These are phyloP conservation scores for Coenonympha arcania DNA, from an alignment of 2,888 invertebrate genomes.

Conservation along the genomic window DNA sequence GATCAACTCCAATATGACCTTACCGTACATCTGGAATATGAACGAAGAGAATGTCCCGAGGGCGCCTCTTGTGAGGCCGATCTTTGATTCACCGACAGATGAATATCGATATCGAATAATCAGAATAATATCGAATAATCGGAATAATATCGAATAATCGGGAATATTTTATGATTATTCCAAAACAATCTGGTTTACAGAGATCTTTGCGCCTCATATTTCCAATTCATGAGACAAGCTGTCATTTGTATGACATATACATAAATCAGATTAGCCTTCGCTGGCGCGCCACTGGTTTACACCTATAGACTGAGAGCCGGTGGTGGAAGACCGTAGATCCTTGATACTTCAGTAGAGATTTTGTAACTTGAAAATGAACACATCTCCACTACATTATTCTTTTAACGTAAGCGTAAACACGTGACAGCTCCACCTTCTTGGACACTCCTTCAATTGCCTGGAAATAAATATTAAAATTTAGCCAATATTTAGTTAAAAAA, in stretches of 20 bases:
- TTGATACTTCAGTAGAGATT: too few relatives aligned
- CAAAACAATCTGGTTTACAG: constrained; percentile 8
- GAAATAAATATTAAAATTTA: too few relatives aligned
- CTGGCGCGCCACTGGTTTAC: constrained; percentile 10
- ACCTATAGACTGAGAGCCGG: neutral
- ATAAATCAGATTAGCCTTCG: constrained; percentile 14
- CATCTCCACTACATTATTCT: too few relatives aligned
- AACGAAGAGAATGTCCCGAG: neutral
- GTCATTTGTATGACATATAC: constrained; percentile 13
- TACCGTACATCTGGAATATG: neutral
- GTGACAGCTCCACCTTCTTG: too few relatives aligned
- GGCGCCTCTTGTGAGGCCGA: neutral
- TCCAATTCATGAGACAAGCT: constrained; percentile 14
- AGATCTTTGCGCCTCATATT: constrained; percentile 13
- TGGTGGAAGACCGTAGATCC: too few relatives aligned
- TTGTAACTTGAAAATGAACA: too few relatives aligned
- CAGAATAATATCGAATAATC: neutral
- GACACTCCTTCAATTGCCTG: too few relatives aligned
- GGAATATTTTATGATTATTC: neutral
- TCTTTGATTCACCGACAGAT: constrained; percentile 3
- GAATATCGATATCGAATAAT: constrained; percentile 1
- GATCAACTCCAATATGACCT: neutral
- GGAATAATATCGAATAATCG: neutral
- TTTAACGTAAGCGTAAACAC: too few relatives aligned
- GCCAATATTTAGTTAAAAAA: too few relatives aligned